phyloP scores from a whole-genome alignment of 2,888 invertebrate genomes.

The Limnephilus rhombicus region DNA sequence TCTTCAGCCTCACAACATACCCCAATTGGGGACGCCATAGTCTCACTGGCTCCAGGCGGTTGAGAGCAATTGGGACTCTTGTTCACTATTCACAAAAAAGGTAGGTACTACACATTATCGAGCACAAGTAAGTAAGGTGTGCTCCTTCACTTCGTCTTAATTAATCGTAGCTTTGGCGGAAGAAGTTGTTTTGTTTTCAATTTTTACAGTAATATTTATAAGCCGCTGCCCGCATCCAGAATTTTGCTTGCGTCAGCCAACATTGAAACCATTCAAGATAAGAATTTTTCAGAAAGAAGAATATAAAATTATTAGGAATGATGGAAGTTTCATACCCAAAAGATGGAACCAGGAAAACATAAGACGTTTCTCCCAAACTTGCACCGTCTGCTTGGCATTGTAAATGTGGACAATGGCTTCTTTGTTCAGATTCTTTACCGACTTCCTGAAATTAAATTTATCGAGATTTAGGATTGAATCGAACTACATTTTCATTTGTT shows the following conservation, averaged over 20 bases:
- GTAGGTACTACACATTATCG: background rate
- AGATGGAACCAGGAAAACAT: conserved; percentile 37
- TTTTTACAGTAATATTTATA: no score
- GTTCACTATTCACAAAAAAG: no score
- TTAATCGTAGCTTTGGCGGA: no score
- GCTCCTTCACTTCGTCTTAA: no score
- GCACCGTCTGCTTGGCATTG: conserved; percentile 37
- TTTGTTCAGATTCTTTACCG: background rate
- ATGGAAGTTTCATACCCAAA: conserved; percentile 27
- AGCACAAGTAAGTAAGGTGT: background rate
- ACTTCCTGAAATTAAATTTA: conserved; percentile 15
- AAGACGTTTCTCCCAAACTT: conserved; percentile 48
- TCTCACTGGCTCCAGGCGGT: no score
- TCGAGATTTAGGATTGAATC: background rate
- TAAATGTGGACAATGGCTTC: conserved; percentile 55
- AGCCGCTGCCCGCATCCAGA: background rate
- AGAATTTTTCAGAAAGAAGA: background rate
- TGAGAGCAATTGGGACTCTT: no score
- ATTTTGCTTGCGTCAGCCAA: background rate
- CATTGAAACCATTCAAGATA: background rate
- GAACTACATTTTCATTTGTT: background rate
- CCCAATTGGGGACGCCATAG: no score
- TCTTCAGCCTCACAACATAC: no score
- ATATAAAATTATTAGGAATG: background rate
- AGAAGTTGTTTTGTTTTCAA: no score